Base-by-base conservation (phyloP, 2,888 invertebrate species). In the Ormia ochracea region DNA sequence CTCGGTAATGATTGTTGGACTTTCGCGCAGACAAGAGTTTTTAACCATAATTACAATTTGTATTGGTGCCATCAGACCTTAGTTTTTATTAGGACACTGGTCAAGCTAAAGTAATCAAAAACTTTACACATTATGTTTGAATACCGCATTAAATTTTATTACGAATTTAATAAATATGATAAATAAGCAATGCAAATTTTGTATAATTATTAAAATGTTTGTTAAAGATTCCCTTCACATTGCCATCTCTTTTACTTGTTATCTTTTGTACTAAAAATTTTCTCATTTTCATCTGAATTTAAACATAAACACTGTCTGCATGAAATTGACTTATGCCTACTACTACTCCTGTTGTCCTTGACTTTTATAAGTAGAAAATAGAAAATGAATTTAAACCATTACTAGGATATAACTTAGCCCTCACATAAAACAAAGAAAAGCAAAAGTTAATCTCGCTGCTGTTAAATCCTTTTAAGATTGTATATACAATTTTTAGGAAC, bases 361-460 rank as follows among this genome's bases (percentile, higher is more conserved):
- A 85, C 82, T 72, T 81, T 63, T 76, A 14, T 76, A 74, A 82
- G 85, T 84, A 82, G 82, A 82, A 31, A 23, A 43, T 1, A 73
- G 82, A 74, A 70, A n/a, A 78, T 38, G 82, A 83, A 86, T 84
- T 84, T 84, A 86, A 87, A 86, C 85, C 84, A 85, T 86, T 85
- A 81, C 66, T 23, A 41, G 68, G 26, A 48, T 54, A 21, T 75
- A 28, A 54, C 81, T 66, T 78, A 23, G 52, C 48, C 4, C 14
- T 14, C 19, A 31, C 43, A 14, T 7, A 41, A n/a, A 10, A 50
- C 9, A 73, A 48, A 38, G 31, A 41, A 43, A 41, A 21, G 43
- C 36, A 74, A 75, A 72, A 58, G 74, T 78, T 79, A 75, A 79
- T 79, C 75, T 61, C 41, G 61, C 66, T 9, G 50, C 54, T 72